Percentiles rank a stretch among this genome's conserved stretches.
These are phyloP conservation scores for Anguilla pacifica DNA, from an alignment of 2,797 vertebrate genomes.

Conservation along the genomic window DNA sequence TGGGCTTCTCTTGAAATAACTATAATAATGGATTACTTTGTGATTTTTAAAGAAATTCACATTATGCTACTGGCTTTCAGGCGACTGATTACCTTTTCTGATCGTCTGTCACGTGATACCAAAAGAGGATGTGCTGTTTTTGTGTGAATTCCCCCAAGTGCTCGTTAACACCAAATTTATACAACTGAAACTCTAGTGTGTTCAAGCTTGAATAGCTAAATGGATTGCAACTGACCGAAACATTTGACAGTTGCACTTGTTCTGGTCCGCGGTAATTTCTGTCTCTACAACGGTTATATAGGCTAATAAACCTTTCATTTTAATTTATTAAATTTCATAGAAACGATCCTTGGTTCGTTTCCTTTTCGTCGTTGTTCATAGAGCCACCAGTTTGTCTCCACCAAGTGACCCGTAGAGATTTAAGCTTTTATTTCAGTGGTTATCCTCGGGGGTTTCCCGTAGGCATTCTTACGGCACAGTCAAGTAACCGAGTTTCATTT, in stretches of 20 bases:
- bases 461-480: too few species aligned
- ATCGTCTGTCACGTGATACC: conserved; percentile 49
- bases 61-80: conserved; percentile 54
- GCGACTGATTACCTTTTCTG: conserved; percentile 63
- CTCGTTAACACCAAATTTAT: background rate
- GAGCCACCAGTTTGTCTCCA: too few species aligned
- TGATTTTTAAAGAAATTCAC: background rate
- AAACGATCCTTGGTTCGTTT: background rate
- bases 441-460: too few species aligned
- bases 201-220: background rate
- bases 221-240: background rate
- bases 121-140: conserved; percentile 44
- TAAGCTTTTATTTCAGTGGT: too few species aligned
- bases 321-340: background rate
- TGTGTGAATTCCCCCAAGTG: conserved; percentile 6
- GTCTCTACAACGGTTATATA: background rate
- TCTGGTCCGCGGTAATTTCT: background rate
- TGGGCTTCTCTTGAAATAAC: background rate
- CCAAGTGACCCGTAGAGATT: too few species aligned
- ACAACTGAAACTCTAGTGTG: background rate
- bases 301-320: background rate
- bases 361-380: too few species aligned
- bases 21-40: background rate
- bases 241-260: background rate
- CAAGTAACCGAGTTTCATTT: too few species aligned